Percentiles rank a stretch among this genome's conserved stretches.
Conservation (phyloP, 2,113 vertebrate genomes). For the Sprattus sprattus region DNA sequence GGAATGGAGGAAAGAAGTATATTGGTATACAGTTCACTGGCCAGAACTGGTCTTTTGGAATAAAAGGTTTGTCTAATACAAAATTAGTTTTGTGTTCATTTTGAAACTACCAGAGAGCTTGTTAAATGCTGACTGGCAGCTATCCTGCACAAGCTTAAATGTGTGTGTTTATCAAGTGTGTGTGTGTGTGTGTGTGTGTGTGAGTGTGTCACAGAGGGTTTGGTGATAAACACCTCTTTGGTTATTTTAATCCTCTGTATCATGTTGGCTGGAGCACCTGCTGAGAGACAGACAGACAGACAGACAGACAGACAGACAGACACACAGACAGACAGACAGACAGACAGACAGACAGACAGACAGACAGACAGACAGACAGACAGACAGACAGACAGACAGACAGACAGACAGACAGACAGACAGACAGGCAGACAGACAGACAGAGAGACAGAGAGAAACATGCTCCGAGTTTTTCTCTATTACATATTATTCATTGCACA, state of each 20-base stretch:
- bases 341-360: not conserved
- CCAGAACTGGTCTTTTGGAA: no score
- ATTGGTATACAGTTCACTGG: no score
- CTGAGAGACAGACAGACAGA: not conserved
- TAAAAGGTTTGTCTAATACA: no score
- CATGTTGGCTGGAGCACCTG: not conserved
- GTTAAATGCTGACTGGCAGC: no score
- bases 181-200: not conserved
- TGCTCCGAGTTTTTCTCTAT: not conserved
- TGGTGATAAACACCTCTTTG: not conserved
- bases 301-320: not conserved
- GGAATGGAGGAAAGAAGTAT: no score
- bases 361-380: not conserved
- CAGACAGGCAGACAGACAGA: not conserved
- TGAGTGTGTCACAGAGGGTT: no score
- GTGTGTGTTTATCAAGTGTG: no score
- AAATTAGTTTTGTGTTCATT: no score
- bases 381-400: not conserved
- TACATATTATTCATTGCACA: no score
- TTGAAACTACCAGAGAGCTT: no score
- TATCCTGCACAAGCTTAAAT: no score
- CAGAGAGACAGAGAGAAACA: not conserved
- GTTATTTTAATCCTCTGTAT: not conserved
- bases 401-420: not conserved
- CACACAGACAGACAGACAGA: not conserved